Conservation (phyloP, 2,888 invertebrate genomes). For the Fabriciana adippe region DNA sequence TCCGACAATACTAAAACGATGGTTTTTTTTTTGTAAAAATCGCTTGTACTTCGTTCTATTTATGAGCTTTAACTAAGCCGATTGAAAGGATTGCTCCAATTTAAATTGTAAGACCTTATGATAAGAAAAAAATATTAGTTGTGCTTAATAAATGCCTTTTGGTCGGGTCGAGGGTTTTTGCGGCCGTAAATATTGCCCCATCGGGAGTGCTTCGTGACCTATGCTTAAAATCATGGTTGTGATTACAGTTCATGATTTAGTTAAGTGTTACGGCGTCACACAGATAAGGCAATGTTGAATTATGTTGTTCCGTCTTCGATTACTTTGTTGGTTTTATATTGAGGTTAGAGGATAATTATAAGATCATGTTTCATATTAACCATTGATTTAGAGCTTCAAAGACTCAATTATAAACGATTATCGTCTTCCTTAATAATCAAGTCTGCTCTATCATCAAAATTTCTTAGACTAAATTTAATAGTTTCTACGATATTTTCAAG, state of each 20-base stretch:
- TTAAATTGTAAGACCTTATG: constrained; percentile 49
- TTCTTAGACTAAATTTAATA: no score
- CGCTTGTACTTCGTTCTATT: constrained; percentile 18
- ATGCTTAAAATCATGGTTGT: constrained; percentile 71
- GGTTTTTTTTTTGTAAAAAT: constrained; percentile 24
- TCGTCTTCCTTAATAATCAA: background rate
- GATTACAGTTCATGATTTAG: constrained; percentile 76
- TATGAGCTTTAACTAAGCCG: background rate
- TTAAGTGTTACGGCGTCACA: constrained; percentile 49
- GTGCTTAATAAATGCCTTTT: constrained; percentile 57
- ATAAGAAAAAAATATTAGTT: constrained; percentile 57
- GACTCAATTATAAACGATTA: constrained; percentile 60
- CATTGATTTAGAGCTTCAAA: constrained; percentile 75
- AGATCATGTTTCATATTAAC: constrained; percentile 77
- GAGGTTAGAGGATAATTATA: constrained; percentile 71
- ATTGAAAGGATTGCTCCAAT: constrained; percentile 9
- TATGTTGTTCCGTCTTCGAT: constrained; percentile 71
- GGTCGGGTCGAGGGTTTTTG: constrained; percentile 59
- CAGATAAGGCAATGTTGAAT: constrained; percentile 71
- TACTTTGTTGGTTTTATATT: constrained; percentile 72
- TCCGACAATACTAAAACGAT: constrained; percentile 24
- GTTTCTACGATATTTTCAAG: no score
- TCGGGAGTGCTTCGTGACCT: constrained; percentile 73
- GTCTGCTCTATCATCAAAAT: no score
- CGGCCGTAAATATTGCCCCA: constrained; percentile 67